Evolutionary conservation across 2,888 invertebrate species (phyloP), one percentile per base, ranked within the genome.

Genomic region (Ephialtes manifestator): DNA sequence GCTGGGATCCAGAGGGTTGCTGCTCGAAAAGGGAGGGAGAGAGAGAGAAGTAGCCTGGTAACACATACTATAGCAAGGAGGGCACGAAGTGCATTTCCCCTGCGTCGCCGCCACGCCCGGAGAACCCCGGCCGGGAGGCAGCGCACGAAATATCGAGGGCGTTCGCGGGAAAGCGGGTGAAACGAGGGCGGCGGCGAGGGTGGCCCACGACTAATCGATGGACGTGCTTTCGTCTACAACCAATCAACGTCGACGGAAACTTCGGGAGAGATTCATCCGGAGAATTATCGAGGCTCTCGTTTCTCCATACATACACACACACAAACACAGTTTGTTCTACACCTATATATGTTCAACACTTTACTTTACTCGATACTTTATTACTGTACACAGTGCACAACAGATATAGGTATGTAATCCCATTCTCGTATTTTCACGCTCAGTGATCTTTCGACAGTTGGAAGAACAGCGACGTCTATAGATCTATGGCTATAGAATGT

Each of bases 141-240:
- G 75, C 31, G 46, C 35, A 71, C 53, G 58, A 76, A 74, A 75
- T 68, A 84, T 80, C 80, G 84, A 65, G 67, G 81, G 79, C 68
- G 71, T 74, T 77, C 72, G 81, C 68, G 77, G 72, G 70, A 83
- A 83, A 83, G 78, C 83, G 76, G 81, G 78, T 77, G 78, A 79
- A 81, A 58, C 76, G 74, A 76, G 76, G 76, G 63, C 76, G 60
- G 51, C 71, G 71, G 39, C 67, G 63, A 71, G 81, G 81, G 75
- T 79, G 76, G 85, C 82, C 72, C 77, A 63, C 85, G 85, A 87
- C 87, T 88, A 88, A 88, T 88, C 87, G 87, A 88, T 88, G 87
- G 85, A 88, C 87, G 87, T 88, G 87, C 86, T 83, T 85, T 78
- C 87, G 87, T 86, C 87, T 85, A 87, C 86, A 80, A 84, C 84